A percentile compares a stretch with the other conserved stretches of the same genome.
Conservation (phyloP, 2,797 vertebrate genomes). For the Myoxocephalus aenaeus region DNA sequence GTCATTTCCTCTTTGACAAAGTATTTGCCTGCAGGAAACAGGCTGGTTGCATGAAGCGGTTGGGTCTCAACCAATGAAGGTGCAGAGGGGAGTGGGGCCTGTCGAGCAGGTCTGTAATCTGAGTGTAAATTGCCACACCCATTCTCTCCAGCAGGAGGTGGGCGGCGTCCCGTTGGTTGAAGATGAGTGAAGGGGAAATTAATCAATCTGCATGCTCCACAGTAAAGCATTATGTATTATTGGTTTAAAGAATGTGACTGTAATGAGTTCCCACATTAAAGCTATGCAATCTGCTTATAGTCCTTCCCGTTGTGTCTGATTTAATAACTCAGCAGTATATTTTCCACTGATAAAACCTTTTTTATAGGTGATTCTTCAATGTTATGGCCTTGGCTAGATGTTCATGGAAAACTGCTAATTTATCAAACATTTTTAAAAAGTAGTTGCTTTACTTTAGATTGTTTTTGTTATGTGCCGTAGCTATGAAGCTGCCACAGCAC, state of each 20-base stretch:
- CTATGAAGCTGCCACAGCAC: neutral
- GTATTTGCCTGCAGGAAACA: slow-evolving; percentile 61
- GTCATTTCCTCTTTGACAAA: slow-evolving; percentile 66
- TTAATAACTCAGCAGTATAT: neutral
- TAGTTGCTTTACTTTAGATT: neutral
- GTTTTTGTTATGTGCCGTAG: neutral
- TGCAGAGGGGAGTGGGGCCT: slow-evolving; percentile 27
- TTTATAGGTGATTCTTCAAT: neutral
- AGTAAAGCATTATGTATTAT: neutral
- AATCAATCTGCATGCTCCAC: neutral
- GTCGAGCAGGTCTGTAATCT: slow-evolving; percentile 59
- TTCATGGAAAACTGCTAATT: neutral
- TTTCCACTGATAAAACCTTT: neutral
- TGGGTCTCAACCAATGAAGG: slow-evolving; percentile 50
- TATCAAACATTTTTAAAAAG: neutral
- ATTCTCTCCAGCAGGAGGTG: slow-evolving; percentile 22
- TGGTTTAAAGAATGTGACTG: neutral
- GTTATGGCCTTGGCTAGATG: neutral
- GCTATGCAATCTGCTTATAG: neutral
- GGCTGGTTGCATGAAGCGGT: slow-evolving; percentile 30
- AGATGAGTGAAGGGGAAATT: slow-evolving; percentile 7
- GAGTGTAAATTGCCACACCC: slow-evolving; percentile 66
- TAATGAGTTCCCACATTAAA: neutral
- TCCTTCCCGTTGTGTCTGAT: neutral
- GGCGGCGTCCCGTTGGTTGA: neutral